These are phyloP conservation scores for Sylvia borin DNA, from an alignment of 2,797 vertebrate species.

Conservation along the genomic window DNA sequence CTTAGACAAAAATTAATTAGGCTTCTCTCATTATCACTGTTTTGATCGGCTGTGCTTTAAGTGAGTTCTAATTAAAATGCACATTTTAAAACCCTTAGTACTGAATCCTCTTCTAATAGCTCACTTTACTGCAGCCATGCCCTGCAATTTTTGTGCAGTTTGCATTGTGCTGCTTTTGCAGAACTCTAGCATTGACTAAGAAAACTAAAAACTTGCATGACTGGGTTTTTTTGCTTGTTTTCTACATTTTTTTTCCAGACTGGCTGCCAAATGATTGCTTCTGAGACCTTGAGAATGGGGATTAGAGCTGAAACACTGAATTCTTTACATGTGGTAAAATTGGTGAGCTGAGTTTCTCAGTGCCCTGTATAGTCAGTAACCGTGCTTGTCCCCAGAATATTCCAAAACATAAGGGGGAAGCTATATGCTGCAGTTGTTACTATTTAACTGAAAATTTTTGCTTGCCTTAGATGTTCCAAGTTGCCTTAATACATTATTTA, in stretches of 20 bases:
- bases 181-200: background rate
- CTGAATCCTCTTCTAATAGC: background rate
- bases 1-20: slow-evolving; percentile 72
- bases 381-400: background rate
- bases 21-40: slow-evolving; percentile 70
- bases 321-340: background rate
- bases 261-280: background rate
- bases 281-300: background rate
- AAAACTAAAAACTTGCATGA: background rate
- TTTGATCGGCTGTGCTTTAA: slow-evolving; percentile 66
- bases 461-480: background rate
- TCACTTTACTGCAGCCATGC: background rate
- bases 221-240: background rate
- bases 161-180: slow-evolving; percentile 9
- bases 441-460: background rate
- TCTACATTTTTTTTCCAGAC: background rate
- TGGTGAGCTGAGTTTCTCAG: background rate
- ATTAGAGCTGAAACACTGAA: background rate
- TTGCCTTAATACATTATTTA: background rate
- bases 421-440: background rate
- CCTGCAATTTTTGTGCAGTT: slow-evolving; percentile 38
- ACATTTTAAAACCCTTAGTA: slow-evolving; percentile 60
- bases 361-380: background rate
- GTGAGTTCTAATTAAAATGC: slow-evolving; percentile 74
- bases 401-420: background rate